Conservation (phyloP, 2,113 vertebrate genomes). For the Bos indicus region DNA sequence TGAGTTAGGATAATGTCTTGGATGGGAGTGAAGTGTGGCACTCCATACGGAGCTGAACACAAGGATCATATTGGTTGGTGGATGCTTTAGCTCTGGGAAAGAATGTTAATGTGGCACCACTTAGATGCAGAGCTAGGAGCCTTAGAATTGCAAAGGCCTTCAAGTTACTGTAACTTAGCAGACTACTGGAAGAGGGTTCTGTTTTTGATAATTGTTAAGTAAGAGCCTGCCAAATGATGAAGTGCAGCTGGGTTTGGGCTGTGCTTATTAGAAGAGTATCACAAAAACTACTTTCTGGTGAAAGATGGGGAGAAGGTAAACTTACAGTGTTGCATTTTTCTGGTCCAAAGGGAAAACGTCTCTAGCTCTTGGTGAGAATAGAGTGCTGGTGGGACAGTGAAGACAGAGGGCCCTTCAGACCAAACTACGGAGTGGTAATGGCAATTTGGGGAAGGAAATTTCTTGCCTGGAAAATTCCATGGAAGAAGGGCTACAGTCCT, state of each 20-base stretch:
- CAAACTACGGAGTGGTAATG: neutral
- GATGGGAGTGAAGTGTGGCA: neutral
- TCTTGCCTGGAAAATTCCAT: neutral
- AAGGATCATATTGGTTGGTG: neutral
- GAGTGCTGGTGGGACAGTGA: neutral
- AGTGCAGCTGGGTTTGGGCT: neutral
- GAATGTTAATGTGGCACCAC: neutral
- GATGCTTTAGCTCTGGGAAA: neutral
- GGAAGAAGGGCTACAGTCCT: neutral
- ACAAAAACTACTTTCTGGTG: neutral
- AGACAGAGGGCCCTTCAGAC: neutral
- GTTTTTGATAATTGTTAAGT: neutral
- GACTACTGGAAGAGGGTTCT: neutral
- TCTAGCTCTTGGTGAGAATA: neutral
- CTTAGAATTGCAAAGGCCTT: neutral
- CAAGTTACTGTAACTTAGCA: neutral
- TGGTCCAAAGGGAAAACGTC: neutral
- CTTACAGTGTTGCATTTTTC: neutral
- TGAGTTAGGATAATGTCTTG: neutral
- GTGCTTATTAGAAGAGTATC: neutral
- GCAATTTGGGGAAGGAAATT: neutral
- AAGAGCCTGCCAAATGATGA: neutral
- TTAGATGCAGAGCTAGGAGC: neutral
- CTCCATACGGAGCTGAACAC: neutral
- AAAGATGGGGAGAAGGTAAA: neutral